phyloP scores from a whole-genome alignment of 1,140 invertebrate species.

The Halesus radiatus region DNA sequence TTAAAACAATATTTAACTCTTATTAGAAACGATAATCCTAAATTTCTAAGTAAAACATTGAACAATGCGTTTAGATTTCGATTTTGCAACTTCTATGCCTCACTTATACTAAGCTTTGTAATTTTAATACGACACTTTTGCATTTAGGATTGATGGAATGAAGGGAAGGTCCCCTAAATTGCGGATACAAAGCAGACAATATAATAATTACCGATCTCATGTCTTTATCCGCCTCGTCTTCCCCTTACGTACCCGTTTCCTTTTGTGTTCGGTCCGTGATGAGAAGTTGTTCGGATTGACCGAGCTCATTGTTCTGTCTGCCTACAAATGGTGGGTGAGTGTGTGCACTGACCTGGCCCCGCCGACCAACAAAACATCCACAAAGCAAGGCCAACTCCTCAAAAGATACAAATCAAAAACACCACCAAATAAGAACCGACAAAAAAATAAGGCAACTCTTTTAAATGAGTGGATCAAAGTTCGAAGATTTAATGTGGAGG shows the following conservation, averaged over 20 bases:
- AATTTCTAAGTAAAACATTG: too few species aligned
- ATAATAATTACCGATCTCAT: not conserved
- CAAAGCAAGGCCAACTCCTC: not conserved
- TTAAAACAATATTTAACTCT: too few species aligned
- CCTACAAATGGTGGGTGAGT: slow-evolving; percentile 20
- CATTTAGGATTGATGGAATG: too few species aligned
- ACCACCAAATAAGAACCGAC: not conserved
- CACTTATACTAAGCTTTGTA: too few species aligned
- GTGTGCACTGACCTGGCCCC: slow-evolving; percentile 33
- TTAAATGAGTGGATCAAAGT: not conserved
- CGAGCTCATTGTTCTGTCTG: slow-evolving; percentile 41
- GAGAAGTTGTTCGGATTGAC: slow-evolving; percentile 44
- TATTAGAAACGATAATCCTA: too few species aligned
- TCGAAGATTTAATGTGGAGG: not conserved
- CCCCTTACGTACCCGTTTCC: slow-evolving; percentile 21
- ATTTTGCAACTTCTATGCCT: too few species aligned
- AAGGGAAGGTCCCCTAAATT: too few species aligned
- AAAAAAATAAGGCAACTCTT: not conserved
- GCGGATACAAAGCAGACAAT: too few species aligned
- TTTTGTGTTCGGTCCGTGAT: slow-evolving; percentile 37
- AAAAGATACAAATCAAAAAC: not conserved
- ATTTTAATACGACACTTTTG: too few species aligned
- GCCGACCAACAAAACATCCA: not conserved
- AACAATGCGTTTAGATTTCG: too few species aligned
- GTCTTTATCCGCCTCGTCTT: not conserved